A percentile compares a stretch with the other conserved stretches of the same genome.
These are phyloP conservation scores for Drosophila bipectinata DNA, from an alignment of 1,140 invertebrate species.

Conservation along the genomic window DNA sequence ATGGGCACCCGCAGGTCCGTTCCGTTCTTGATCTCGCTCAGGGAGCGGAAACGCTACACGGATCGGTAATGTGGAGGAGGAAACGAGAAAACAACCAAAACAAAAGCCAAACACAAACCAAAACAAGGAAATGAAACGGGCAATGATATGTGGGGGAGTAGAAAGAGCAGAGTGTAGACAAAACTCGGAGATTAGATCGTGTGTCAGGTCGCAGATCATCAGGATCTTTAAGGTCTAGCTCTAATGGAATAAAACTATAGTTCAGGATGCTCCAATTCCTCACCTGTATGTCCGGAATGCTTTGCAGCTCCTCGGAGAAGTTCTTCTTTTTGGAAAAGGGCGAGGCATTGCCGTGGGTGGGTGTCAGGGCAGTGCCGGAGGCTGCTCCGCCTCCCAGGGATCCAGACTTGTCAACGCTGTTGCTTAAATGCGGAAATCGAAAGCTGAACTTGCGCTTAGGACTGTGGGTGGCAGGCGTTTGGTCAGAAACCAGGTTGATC, in stretches of 20 bases:
- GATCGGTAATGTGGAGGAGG: conserved; percentile 19
- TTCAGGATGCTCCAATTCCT: conserved; percentile 9
- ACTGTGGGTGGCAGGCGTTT: conserved; percentile 89
- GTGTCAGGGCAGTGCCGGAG: conserved; percentile 42
- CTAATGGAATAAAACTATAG: conserved; percentile 7
- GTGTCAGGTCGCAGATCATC: not conserved
- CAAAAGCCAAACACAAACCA: conserved; percentile 48
- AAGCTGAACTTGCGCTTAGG: conserved; percentile 95
- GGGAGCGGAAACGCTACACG: conserved; percentile 85
- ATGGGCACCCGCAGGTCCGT: conserved; percentile 86
- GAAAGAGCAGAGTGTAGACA: conserved; percentile 52
- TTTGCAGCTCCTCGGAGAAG: conserved; percentile 95
- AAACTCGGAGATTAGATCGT: conserved; percentile 55
- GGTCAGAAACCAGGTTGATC: conserved; percentile 90
- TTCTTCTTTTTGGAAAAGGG: conserved; percentile 87
- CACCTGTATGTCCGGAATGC: conserved; percentile 95
- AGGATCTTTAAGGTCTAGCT: conserved; percentile 19
- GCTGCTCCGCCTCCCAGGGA: conserved; percentile 20
- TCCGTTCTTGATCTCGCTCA: conserved; percentile 79
- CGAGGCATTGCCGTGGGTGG: conserved; percentile 57
- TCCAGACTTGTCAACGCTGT: conserved; percentile 51
- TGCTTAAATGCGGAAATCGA: conserved; percentile 88
- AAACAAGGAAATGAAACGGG: conserved; percentile 62
- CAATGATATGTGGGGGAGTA: conserved; percentile 35
- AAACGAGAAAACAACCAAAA: conserved; percentile 61